Conservation (phyloP, 2,797 vertebrate genomes). For the Coilia nasus region DNA sequence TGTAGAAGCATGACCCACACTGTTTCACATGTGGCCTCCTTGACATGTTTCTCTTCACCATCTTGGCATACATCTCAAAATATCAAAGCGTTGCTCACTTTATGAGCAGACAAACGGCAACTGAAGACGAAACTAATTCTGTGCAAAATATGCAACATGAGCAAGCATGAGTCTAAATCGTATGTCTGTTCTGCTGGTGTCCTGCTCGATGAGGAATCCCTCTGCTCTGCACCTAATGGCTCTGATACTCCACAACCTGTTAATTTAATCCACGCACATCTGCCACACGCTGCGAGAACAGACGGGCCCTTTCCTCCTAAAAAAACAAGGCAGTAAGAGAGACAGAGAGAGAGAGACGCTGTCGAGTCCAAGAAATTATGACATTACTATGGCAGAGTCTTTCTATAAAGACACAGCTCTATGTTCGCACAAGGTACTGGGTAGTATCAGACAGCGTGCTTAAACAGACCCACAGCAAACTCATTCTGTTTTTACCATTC, state of each 20-base stretch:
- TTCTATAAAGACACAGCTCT: neutral
- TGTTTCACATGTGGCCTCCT: neutral
- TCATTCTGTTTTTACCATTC: neutral
- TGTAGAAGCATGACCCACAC: neutral
- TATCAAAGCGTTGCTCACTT: no score
- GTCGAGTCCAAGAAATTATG: neutral
- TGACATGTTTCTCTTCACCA: neutral
- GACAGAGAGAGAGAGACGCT: neutral
- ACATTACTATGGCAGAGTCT: slow-evolving; percentile 3
- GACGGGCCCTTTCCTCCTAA: neutral
- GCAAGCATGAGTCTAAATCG: neutral
- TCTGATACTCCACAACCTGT: neutral
- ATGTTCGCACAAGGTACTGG: neutral
- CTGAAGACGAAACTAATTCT: no score
- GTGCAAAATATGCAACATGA: no score
- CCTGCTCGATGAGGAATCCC: slow-evolving; percentile 13
- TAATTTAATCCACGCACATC: slow-evolving; percentile 21
- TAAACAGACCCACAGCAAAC: neutral
- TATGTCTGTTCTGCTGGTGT: neutral
- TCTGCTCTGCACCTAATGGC: slow-evolving; percentile 1
- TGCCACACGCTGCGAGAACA: neutral
- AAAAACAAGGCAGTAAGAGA: neutral
- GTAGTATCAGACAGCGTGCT: neutral
- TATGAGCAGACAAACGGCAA: no score
- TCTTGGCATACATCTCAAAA: no score